Percentiles rank a stretch among this genome's conserved stretches.
Conservation (phyloP, 2,797 vertebrate genomes). For the Eulemur albifrons region DNA sequence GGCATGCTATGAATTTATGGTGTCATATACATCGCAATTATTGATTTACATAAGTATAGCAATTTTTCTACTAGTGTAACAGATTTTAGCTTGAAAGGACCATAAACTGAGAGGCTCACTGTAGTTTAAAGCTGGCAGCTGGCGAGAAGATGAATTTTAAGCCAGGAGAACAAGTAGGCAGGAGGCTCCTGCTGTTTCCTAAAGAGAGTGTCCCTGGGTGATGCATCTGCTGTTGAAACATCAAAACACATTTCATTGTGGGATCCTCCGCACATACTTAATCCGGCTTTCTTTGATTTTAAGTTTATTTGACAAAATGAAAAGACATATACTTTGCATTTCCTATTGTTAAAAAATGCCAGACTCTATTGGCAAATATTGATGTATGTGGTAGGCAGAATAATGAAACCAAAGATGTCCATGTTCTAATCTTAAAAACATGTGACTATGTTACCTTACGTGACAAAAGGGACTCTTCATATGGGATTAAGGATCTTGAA, state of each 20-base stretch:
- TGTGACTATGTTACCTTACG: not conserved
- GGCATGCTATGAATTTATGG: slow-evolving; percentile 81
- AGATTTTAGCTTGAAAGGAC: slow-evolving; percentile 86
- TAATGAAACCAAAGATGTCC: not conserved
- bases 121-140: slow-evolving; percentile 93
- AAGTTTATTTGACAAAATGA: slow-evolving; percentile 74
- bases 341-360: slow-evolving; percentile 57
- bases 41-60: slow-evolving; percentile 85
- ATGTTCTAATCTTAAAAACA: not conserved
- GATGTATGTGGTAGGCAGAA: not conserved
- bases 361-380: slow-evolving; percentile 31
- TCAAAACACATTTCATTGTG: slow-evolving; percentile 90
- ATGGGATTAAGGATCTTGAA: not conserved
- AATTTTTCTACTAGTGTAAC: slow-evolving; percentile 81
- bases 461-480: not conserved
- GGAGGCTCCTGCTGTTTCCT: slow-evolving; percentile 94
- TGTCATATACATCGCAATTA: slow-evolving; percentile 81
- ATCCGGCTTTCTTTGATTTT: slow-evolving; percentile 77
- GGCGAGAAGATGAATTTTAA: slow-evolving; percentile 95
- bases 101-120: slow-evolving; percentile 86
- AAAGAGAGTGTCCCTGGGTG: slow-evolving; percentile 91
- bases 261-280: slow-evolving; percentile 74
- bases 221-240: slow-evolving; percentile 96
- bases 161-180: slow-evolving; percentile 91
- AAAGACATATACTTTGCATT: slow-evolving; percentile 64